Base-by-base conservation (phyloP, 2,888 invertebrate species). In the Mechanitis mazaeus region DNA sequence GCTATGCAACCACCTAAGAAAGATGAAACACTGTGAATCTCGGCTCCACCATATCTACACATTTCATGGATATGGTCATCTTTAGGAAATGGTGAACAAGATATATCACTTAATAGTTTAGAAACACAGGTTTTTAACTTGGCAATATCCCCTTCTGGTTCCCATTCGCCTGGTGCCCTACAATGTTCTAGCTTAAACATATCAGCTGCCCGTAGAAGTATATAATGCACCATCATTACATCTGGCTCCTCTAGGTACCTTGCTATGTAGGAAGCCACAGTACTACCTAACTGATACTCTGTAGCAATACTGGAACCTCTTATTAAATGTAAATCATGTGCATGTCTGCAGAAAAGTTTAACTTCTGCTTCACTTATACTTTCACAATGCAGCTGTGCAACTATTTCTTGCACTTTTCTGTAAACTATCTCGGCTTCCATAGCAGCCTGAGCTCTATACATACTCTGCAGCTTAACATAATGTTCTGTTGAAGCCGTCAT, bases 61-160 rank as follows among this genome's bases (percentile, higher is more conserved):
- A 98, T 94, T 89, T 98, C 98, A 84, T 98, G 98, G 42, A 98
- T 93, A 75, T 95, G 95, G 81, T 98, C 98, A 84, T 98, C 98
- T 79, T 96, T 96, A 50, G 95, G 91, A 46, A 94, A 93, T 28
- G 94, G 93, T 59, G 92, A 85, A 75, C 96, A 94, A 3, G 96
- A 95, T 94, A 97, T 95, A 83, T 98, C 98, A 65, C 92, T 92
- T 0, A 98, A 85, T 61, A 98, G 85, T 86, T 96, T 97, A 55
- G 90, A 87, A 31, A 92, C 91, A 71, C 91, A 92, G 58, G 89
- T 93, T 90, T 98, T 98, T 7, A 98, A 86, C 77, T 96, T 95
- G 0, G 95, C 92, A 68, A 97, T 96, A 78, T 98, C 98, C 45
- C 95, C 94, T 85, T 98, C 98, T 31, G 97, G 95, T 77, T 96